Evolutionary conservation across 2,888 invertebrate species (phyloP), one percentile per base, ranked within the genome.

Genomic region (Eristalis pertinax): DNA sequence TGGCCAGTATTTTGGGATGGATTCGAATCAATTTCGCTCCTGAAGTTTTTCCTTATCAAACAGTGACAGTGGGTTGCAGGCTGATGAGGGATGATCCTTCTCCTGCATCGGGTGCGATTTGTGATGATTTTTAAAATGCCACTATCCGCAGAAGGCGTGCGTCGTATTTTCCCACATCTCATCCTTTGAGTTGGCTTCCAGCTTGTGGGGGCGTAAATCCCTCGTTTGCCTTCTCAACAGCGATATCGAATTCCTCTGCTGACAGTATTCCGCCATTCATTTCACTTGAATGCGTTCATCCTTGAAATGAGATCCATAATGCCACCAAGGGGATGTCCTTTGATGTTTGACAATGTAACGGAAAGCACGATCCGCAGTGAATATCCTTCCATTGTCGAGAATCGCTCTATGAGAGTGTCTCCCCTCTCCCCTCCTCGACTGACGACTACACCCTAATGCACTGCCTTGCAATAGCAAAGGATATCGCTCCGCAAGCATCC

Each of bases 1-100:
- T 11, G 60, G 43, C 35, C 35, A 73, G 68, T 80, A 58, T 80
- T n/a, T 73, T 68, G 43, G 80, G 62, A 73, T 63, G 67, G 73
- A 68, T 50, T 64, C 62, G 50, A 80, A 68, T 80, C 80, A 73
- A 67, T 79, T 80, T 67, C 56, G 7, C 7, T 32, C 1, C 8
- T 8, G 32, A 32, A 32, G 32, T 10, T 32, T 32, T 32, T 32
- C 32, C 32, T 32, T 32, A 32, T 32, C 32, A 32, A 8, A 32
- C 32, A 32, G 32, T 32, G 32, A 38, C 38, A 50, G 50, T 2
- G 19, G 7, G 50, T 10, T 22, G 19, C 50, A n/a, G 8, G 50
- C 19, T 7, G 50, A 50, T 50, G 19, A n/a, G 4, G 8, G 50
- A 50, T 50, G 8, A n/a, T 19, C 50, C 50, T 19, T 8, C 43